Base-by-base conservation (phyloP, 2,113 vertebrate genomes). In the Zootoca vivipara region DNA sequence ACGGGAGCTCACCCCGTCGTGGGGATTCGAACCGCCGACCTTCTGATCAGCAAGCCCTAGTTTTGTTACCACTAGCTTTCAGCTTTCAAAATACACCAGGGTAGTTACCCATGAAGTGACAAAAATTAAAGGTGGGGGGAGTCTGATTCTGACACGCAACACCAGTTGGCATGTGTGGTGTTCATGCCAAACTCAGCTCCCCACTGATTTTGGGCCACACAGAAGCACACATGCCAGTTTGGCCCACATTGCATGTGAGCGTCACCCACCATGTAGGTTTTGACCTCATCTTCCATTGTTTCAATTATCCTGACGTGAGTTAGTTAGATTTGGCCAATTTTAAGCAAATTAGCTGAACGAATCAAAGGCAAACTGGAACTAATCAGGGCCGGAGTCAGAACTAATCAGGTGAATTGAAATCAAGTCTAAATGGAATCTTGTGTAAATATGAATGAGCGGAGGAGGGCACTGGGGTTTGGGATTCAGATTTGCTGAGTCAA, bases 341-440 rank as follows among this genome's bases (percentile, higher is more conserved):
- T 88, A 52, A 88, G 72, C 87, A 83, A 83, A 88, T 83, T 65
- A 77, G 87, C 87, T 52, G 72, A 88, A 88, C 87, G 9, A 88
- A 88, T 83, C 73, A 52, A 78, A 88, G 28, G 72, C 62, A 77
- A 88, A 88, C 80, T 83, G 80, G 80, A 88, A 88, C 87, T 77
- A 88, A 88, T 83, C 58, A 33, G 73, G 73, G n/a, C 33, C 77
- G 62, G 67, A 88, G 81, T 88, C 33, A 72, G 81, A 88, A 83
- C 87, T 83, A 88, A 88, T 88, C 81, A 69, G 72, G 24, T 78
- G 87, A 88, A 88, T 78, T 88, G 81, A 83, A 88, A 83, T 69
- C 73, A 77, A 83, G 73, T 69, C 81, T 77, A 77, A 69, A 65
- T 83, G 74, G 42, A 80, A 72, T 80, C 65, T 78, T 78, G 72